Evolutionary conservation across 2,888 invertebrate genomes (phyloP).

Genomic region (Lamellibrachia columna): DNA sequence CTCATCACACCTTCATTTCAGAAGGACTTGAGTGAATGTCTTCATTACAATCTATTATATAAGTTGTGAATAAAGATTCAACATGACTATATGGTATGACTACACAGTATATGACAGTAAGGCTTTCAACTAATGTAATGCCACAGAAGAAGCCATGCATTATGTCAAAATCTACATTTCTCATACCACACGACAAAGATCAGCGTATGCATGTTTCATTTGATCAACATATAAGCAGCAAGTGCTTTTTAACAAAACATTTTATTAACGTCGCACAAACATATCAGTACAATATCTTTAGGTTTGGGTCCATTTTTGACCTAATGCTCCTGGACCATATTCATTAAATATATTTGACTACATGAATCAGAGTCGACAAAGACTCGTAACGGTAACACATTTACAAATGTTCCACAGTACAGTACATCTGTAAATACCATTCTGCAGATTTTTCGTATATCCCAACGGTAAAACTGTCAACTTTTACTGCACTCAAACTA

Average conservation of each 20-base stretch:
- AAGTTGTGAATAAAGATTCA: too few relatives aligned
- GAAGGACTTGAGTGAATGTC: neutral
- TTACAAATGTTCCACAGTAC: neutral
- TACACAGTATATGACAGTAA: neutral
- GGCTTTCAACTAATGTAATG: neutral
- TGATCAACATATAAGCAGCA: neutral
- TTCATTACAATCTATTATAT: neutral
- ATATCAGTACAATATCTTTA: too few relatives aligned
- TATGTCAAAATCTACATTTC: neutral
- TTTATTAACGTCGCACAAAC: too few relatives aligned
- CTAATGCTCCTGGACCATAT: neutral
- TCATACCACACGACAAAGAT: neutral
- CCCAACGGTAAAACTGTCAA: neutral
- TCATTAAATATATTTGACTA: neutral
- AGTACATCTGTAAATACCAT: neutral
- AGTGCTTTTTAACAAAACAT: neutral
- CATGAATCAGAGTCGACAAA: neutral
- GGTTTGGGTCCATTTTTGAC: too few relatives aligned
- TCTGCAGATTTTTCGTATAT: neutral
- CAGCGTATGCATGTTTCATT: neutral
- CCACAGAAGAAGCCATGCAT: neutral
- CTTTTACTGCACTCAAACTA: neutral
- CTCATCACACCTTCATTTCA: neutral
- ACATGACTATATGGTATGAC: neutral
- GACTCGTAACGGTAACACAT: neutral